Evolutionary conservation across 2,797 vertebrate species (phyloP).

Genomic region (Scleropages formosus): DNA sequence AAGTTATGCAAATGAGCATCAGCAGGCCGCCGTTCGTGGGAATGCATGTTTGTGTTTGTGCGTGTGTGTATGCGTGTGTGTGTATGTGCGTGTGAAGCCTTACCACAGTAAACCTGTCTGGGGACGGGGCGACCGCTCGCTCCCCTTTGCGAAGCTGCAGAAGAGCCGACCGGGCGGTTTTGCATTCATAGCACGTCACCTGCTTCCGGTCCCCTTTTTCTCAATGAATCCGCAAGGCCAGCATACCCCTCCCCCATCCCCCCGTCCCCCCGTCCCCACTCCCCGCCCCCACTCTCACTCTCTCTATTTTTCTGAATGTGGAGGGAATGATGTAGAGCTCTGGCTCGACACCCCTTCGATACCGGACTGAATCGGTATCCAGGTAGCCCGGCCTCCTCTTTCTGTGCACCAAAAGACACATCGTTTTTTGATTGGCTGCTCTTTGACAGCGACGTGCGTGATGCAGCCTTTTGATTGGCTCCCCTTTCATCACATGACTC

Average conservation of each 20-base stretch:
- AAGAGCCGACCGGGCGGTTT: not conserved
- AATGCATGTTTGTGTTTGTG: too few relatives aligned
- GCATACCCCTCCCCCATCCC: too few relatives aligned
- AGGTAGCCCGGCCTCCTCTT: not conserved
- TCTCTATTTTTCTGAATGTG: not conserved
- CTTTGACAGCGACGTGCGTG: not conserved
- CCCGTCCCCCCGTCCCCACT: not conserved
- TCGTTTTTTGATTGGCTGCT: not conserved
- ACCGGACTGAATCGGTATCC: not conserved
- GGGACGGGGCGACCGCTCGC: too few relatives aligned
- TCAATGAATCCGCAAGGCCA: conserved; percentile 12
- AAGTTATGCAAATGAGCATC: too few relatives aligned
- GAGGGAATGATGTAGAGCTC: not conserved
- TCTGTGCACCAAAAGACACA: not conserved
- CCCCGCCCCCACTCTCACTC: not conserved
- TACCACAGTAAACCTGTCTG: too few relatives aligned
- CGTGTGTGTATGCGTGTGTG: too few relatives aligned
- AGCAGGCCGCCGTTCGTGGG: too few relatives aligned
- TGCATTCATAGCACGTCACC: not conserved
- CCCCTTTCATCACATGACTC: not conserved
- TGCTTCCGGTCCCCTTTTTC: conserved; percentile 6
- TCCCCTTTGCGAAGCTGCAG: too few relatives aligned
- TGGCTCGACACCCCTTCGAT: not conserved
- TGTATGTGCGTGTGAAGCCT: too few relatives aligned
- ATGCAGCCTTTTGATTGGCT: not conserved